phyloP scores from a whole-genome alignment of 2,113 vertebrate genomes.

The Leucoraja erinaceus region DNA sequence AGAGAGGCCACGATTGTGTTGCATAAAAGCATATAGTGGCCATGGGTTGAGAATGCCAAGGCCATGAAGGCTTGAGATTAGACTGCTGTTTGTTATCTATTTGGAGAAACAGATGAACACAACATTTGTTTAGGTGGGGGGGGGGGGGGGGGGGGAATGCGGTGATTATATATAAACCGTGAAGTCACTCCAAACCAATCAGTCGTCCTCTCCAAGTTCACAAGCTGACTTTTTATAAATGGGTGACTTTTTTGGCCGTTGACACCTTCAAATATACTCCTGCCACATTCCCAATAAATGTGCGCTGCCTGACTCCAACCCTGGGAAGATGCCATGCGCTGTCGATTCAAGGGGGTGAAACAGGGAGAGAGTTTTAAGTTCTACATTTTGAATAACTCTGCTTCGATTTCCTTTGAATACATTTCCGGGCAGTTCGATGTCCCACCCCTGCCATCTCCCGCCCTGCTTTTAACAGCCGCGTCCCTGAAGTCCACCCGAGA shows the following conservation, averaged over 20 bases:
- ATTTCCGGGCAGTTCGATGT: not conserved
- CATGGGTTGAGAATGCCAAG: constrained; percentile 13
- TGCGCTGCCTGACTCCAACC: constrained; percentile 6
- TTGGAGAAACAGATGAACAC: constrained; percentile 31
- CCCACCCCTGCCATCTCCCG: not conserved
- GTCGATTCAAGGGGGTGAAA: not conserved
- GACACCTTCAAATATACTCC: constrained; percentile 35
- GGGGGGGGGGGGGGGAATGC: not conserved
- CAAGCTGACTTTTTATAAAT: constrained; percentile 36
- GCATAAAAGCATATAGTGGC: not conserved
- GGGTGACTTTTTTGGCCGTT: constrained; percentile 24
- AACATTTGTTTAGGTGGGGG: constrained; percentile 31
- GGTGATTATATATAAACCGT: constrained; percentile 23
- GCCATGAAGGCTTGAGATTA: not conserved
- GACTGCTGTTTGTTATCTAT: constrained; percentile 27
- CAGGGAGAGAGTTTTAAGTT: not conserved
- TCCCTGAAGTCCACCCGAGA: too few relatives aligned
- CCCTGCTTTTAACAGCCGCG: too few relatives aligned
- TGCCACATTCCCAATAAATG: constrained; percentile 6
- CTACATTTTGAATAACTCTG: not conserved
- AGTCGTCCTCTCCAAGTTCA: not conserved
- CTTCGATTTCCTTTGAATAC: not conserved
- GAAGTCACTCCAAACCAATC: constrained; percentile 20
- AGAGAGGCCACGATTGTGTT: too few relatives aligned
- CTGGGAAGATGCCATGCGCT: constrained; percentile 12